Conservation (phyloP, 2,113 vertebrate genomes). For the Ovis aries region ARS-UI_Ramb_v3.0 NC_056055.1:171764001-171764500, state of each 20-base stretch:
- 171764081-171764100: not conserved
- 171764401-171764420: not conserved
- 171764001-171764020: not conserved
- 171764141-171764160: not conserved
- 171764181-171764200: not conserved
- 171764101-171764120: not conserved
- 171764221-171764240: not conserved
- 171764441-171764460: not conserved
- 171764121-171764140: not conserved
- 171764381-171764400: not conserved
- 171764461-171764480: not conserved
- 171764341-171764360: not conserved
- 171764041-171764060: not conserved
- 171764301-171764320: not conserved
- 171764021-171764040: not conserved
- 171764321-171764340: not conserved
- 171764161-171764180: not conserved
- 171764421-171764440: not conserved
- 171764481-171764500: not conserved
- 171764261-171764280: not conserved
- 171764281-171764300: not conserved
- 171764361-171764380: not conserved
- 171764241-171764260: not conserved
- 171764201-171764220: not conserved
- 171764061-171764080: not conserved